Evolutionary conservation across 2,888 invertebrate genomes (phyloP).

Genomic region (Dicyrtomina minuta): DNA sequence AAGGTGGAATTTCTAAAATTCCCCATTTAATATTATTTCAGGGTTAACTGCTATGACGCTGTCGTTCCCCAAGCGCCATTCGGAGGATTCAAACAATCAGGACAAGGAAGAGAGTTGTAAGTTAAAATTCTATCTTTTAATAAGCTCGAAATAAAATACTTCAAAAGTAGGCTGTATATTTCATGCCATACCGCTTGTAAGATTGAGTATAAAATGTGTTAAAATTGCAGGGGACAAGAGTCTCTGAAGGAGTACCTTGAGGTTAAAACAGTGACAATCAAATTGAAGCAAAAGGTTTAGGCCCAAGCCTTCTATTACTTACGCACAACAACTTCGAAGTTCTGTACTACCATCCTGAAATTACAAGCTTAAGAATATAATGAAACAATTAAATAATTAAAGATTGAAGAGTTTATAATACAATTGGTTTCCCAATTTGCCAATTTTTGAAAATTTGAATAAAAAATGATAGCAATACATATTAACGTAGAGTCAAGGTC

Average conservation of each 20-base stretch:
- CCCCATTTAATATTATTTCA: slow-evolving; percentile 54
- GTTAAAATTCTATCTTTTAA: slow-evolving; percentile 40
- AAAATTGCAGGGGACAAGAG: slow-evolving; percentile 69
- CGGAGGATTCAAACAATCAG: slow-evolving; percentile 85
- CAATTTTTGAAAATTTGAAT: no score
- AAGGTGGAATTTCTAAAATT: no score
- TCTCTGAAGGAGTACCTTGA: slow-evolving; percentile 76
- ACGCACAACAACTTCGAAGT: no score
- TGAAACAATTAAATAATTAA: no score
- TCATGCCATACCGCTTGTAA: neutral
- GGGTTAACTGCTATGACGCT: slow-evolving; percentile 75
- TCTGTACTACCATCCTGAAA: no score
- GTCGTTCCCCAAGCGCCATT: slow-evolving; percentile 77
- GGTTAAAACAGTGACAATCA: slow-evolving; percentile 72
- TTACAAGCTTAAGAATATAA: no score
- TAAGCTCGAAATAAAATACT: no score
- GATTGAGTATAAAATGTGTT: neutral
- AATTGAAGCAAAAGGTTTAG: slow-evolving; percentile 56
- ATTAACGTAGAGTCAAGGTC: no score
- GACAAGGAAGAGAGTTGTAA: slow-evolving; percentile 74
- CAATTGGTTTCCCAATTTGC: no score
- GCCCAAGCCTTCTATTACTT: slow-evolving; percentile 36
- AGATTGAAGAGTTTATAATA: no score
- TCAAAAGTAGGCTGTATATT: no score
- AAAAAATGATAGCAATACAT: no score